phyloP scores from a whole-genome alignment of 2,113 vertebrate species.

The Crotophaga sulcirostris region DNA sequence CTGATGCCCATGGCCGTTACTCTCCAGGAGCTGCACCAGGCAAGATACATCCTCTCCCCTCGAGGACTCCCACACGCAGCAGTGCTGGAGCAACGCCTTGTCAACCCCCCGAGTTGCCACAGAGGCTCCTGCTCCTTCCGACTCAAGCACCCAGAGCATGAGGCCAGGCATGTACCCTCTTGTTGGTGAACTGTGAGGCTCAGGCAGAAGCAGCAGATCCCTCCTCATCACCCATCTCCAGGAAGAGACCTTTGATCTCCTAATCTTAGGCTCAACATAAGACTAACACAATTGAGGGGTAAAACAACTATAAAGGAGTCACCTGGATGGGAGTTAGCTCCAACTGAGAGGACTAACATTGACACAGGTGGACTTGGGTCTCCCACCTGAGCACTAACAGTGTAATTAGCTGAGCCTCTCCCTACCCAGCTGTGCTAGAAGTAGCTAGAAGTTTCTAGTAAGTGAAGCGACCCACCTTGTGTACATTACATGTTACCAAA shows the following conservation, averaged over 20 bases:
- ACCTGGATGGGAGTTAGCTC: fast-evolving
- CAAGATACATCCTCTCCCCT: too few relatives aligned
- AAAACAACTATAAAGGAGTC: not conserved
- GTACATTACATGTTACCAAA: fast-evolving
- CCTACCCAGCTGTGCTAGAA: not conserved
- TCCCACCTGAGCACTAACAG: not conserved
- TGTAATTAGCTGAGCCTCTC: not conserved
- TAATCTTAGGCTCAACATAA: fast-evolving
- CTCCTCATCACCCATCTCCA: fast-evolving
- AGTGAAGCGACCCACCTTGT: fast-evolving
- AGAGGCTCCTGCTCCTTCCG: not conserved
- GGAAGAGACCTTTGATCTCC: not conserved
- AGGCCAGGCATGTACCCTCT: fast-evolving
- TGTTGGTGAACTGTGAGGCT: fast-evolving
- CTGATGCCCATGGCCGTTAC: too few relatives aligned
- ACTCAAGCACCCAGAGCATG: fast-evolving
- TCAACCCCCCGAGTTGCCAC: not conserved
- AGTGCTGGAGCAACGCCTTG: fast-evolving
- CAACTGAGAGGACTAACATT: fast-evolving
- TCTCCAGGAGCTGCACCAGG: too few relatives aligned
- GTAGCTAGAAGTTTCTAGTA: fast-evolving
- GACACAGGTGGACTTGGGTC: fast-evolving
- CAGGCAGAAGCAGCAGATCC: fast-evolving
- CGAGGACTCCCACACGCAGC: fast-evolving
- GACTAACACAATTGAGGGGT: not conserved